Evolutionary conservation across 2,888 invertebrate genomes (phyloP).

Genomic region (Ischnus inquisitorius): DNA sequence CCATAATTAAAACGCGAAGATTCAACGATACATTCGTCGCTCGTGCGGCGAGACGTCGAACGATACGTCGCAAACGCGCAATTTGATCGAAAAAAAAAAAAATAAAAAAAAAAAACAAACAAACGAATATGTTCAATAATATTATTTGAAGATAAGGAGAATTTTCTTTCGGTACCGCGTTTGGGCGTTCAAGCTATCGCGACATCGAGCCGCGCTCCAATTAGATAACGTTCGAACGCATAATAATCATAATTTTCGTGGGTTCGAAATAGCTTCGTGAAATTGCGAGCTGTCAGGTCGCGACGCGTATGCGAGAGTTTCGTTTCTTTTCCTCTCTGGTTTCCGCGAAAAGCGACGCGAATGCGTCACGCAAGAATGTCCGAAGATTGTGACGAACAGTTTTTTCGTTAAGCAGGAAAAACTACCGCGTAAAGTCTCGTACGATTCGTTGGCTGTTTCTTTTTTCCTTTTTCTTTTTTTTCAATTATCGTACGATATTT

Average conservation of each 20-base stretch:
- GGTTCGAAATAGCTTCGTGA: conserved; percentile 54
- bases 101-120: background rate
- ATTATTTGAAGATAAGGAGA: background rate
- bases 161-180: background rate
- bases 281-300: conserved; percentile 49
- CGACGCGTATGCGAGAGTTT: background rate
- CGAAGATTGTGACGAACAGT: background rate
- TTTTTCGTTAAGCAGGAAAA: background rate
- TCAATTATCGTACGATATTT: background rate
- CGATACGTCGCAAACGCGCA: background rate
- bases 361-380: conserved; percentile 5
- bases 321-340: conserved; percentile 5
- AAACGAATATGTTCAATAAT: background rate
- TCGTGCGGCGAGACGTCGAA: background rate
- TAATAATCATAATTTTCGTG: conserved; percentile 43
- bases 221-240: conserved; percentile 63
- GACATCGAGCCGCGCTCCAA: conserved; percentile 58
- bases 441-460: background rate
- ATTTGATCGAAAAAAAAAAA: background rate
- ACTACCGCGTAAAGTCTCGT: background rate
- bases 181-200: conserved; percentile 41
- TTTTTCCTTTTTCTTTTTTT: conserved; percentile 13
- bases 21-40: too few relatives aligned
- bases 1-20: conserved; percentile 39
- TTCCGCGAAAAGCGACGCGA: background rate